Conservation (phyloP, 2,888 invertebrate species). For the Maniola hyperantus region DNA sequence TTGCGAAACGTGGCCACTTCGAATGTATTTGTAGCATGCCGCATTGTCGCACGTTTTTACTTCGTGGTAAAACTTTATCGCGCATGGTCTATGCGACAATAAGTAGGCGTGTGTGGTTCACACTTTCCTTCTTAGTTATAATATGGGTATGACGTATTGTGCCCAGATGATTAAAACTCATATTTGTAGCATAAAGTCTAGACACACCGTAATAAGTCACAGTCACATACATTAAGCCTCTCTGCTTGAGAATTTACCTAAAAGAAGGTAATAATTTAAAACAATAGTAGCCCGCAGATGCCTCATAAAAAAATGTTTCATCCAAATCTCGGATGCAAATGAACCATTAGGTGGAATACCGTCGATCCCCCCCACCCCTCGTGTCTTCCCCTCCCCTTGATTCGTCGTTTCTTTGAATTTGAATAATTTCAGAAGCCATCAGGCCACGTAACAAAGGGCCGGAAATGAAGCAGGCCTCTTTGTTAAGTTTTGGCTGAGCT, state of each 20-base stretch:
- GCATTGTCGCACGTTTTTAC: too few species aligned
- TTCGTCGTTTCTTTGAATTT: conserved; percentile 27
- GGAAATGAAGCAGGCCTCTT: conserved; percentile 46
- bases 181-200: too few species aligned
- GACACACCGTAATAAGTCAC: neutral
- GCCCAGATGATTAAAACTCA: too few species aligned
- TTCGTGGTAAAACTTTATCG: too few species aligned
- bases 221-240: neutral
- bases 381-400: neutral
- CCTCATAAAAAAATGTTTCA: conserved; percentile 15
- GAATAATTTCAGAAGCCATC: conserved; percentile 25
- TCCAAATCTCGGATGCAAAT: conserved; percentile 22
- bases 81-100: too few species aligned
- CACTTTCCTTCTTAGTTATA: too few species aligned
- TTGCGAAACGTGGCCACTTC: too few species aligned
- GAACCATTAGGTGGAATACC: conserved; percentile 23
- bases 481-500: conserved; percentile 41
- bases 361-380: neutral
- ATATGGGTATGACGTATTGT: too few species aligned
- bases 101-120: too few species aligned
- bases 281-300: conserved; percentile 17
- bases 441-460: conserved; percentile 42
- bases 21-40: too few species aligned
- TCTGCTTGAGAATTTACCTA: neutral
- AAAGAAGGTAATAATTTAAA: conserved; percentile 4